Evolutionary conservation across 2,113 vertebrate species (phyloP).

Genomic region (Galeopterus variegatus): DNA sequence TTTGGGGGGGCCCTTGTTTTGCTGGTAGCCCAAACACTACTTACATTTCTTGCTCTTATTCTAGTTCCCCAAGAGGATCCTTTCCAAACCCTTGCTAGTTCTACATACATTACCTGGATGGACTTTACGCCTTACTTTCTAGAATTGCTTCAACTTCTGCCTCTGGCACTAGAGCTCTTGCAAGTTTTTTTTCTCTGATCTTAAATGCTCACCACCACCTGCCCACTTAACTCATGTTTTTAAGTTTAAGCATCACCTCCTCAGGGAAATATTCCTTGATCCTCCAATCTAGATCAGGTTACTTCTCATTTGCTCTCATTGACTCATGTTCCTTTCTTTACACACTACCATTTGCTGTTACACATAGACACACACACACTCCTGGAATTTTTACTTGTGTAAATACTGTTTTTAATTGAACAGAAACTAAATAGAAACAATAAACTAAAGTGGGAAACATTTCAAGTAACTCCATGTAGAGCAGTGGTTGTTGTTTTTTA

Average conservation of each 20-base stretch:
- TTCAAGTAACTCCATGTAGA: constrained; percentile 1
- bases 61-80: background rate
- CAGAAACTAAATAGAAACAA: background rate
- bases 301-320: background rate
- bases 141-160: background rate
- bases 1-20: background rate
- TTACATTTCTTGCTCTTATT: constrained; percentile 41
- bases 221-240: background rate
- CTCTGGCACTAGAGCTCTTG: background rate
- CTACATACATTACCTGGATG: background rate
- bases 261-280: background rate
- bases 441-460: background rate
- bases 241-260: constrained; percentile 14
- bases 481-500: background rate
- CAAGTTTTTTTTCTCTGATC: background rate
- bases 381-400: constrained; percentile 3
- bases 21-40: background rate
- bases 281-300: background rate
- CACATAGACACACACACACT: background rate
- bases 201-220: constrained; percentile 23
- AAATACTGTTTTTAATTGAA: constrained; percentile 32
- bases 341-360: constrained; percentile 1
- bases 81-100: constrained; percentile 27
- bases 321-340: constrained; percentile 15
- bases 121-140: background rate